Evolutionary conservation across 2,888 invertebrate genomes (phyloP).

Genomic region (Eupithecia centaureata): DNA sequence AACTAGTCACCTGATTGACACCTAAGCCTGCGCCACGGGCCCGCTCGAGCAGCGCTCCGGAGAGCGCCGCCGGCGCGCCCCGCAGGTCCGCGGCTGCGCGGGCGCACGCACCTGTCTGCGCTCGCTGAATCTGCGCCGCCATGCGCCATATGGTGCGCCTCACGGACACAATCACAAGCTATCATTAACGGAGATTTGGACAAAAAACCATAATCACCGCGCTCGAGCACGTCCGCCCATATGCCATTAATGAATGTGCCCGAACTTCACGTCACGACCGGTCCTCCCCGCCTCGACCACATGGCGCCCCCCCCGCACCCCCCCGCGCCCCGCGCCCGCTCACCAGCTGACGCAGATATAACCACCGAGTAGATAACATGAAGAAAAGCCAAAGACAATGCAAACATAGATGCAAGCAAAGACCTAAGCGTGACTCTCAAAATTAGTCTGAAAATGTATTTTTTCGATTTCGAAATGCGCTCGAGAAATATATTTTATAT

Average conservation of each 20-base stretch:
- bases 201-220: conserved; percentile 72
- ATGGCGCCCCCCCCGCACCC: conserved; percentile 60
- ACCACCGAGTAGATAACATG: conserved; percentile 65
- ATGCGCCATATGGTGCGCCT: conserved; percentile 75
- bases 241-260: conserved; percentile 79
- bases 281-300: conserved; percentile 72
- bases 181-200: conserved; percentile 77
- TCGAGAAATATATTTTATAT: too few species aligned
- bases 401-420: conserved; percentile 74
- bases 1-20: background rate
- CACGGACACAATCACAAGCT: conserved; percentile 79
- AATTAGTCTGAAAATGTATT: conserved; percentile 78
- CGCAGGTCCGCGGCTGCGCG: too few species aligned
- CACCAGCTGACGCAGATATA: conserved; percentile 79
- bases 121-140: conserved; percentile 68
- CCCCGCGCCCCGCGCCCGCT: conserved; percentile 51
- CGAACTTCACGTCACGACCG: conserved; percentile 74
- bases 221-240: conserved; percentile 79
- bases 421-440: conserved; percentile 77
- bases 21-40: background rate
- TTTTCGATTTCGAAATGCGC: conserved; percentile 73
- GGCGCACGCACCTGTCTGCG: conserved; percentile 59
- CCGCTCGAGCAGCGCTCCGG: too few species aligned
- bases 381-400: conserved; percentile 69
- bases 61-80: too few species aligned